These are phyloP conservation scores for Drosophila seclusa DNA, from an alignment of 2,888 invertebrate species.

Conservation along the genomic window DNA sequence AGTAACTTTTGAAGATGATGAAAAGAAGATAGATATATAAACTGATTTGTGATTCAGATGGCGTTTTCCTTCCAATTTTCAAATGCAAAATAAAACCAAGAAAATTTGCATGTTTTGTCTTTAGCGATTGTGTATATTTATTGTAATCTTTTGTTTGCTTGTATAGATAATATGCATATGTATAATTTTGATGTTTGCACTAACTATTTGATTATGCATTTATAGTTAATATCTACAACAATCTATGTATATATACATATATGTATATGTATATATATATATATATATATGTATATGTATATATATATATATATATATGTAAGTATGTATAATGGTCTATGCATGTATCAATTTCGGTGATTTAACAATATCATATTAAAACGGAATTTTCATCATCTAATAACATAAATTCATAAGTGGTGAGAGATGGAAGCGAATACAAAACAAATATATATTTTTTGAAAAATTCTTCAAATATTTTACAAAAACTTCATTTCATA, in stretches of 20 bases:
- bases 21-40: background rate
- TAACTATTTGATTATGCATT: conserved; percentile 47
- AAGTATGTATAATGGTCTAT: conserved; percentile 12
- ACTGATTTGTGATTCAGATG: background rate
- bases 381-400: conserved; percentile 23
- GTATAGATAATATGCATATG: conserved; percentile 45
- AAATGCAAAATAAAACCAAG: background rate
- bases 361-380: conserved; percentile 42
- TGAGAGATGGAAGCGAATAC: conserved; percentile 13
- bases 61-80: background rate
- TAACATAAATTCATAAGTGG: conserved; percentile 24
- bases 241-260: conserved; percentile 26
- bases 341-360: conserved; percentile 40
- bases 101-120: conserved; percentile 6
- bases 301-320: conserved; percentile 13
- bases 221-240: conserved; percentile 66
- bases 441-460: conserved; percentile 2
- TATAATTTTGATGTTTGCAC: conserved; percentile 47
- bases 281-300: conserved; percentile 9
- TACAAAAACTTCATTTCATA: conserved; percentile 35
- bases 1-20: background rate
- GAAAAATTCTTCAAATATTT: conserved; percentile 10
- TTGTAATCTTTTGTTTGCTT: conserved; percentile 33
- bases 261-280: conserved; percentile 6
- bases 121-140: conserved; percentile 40